Base-by-base conservation (phyloP, 2,797 vertebrate genomes). In the Schizopygopsis pylzovi region DNA sequence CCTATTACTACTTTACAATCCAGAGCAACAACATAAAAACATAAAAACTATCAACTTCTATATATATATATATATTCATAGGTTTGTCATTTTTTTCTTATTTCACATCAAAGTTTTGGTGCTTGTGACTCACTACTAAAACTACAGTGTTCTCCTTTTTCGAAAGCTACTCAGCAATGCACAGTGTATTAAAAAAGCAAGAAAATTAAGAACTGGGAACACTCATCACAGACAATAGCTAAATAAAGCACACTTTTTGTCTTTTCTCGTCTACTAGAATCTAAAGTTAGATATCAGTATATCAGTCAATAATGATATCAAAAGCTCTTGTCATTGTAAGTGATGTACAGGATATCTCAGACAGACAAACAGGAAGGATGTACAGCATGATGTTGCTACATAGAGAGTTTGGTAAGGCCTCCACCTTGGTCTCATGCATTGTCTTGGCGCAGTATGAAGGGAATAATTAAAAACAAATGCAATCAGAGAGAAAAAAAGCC, bases 371-470 rank as follows among this genome's bases (percentile, higher is more conserved):
- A 45, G 75, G 41, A 82, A 39, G 47, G 33, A 56, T 71, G 63
- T 54, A 85, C 41, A 80, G 83, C 70, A 72, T 41, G 52, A 87
- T 65, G 87, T 90, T 79, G 90, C 90, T 91, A 91, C 88, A 89
- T 86, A 89, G 80, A 85, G 91, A 91, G 85, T 90, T 89, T 84
- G 87, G 91, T 95, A 95, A 95, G 93, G 94, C 94, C 94, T 95
- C 93, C 79, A 95, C 94, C 93, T 92, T 90, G 93, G 94, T 92
- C 91, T 94, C 92, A 93, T 94, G 93, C 93, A 95, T 95, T 95
- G 94, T 95, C 94, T 95, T 91, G 93, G 93, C 94, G 94, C 95
- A 94, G 90, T 92, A 94, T 90, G 91, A 87, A 87, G 92, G 90
- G 90, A 63, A 91, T 93, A 61, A 49, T 87, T 88, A 85, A 78